Percentiles rank a stretch among this genome's conserved stretches.
phyloP scores from a whole-genome alignment of 2,888 invertebrate genomes.

The Machimus rusticus region DNA sequence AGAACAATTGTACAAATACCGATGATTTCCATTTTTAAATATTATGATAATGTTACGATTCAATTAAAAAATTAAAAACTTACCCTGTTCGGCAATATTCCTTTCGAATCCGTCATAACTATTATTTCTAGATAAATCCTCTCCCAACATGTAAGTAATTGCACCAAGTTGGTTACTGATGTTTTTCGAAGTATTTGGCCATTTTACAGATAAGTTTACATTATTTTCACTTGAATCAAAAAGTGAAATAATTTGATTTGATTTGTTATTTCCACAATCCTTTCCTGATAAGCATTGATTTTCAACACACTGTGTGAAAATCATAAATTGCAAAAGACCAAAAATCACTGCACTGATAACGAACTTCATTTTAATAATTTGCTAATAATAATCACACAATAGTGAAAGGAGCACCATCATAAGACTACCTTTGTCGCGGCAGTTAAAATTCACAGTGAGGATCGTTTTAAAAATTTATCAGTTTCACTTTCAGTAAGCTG shows the following conservation, averaged over 20 bases:
- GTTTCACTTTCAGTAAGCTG: background rate
- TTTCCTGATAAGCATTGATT: background rate
- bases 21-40: background rate
- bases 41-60: background rate
- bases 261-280: background rate
- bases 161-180: background rate
- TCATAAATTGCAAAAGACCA: background rate
- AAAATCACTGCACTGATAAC: background rate
- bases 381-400: background rate
- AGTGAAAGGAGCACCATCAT: background rate
- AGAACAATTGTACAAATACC: background rate
- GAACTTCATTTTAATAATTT: background rate
- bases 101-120: background rate
- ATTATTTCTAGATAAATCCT: background rate
- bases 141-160: background rate
- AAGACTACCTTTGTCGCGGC: background rate
- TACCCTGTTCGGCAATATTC: background rate
- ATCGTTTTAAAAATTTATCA: background rate
- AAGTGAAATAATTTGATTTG: slow-evolving; percentile 1
- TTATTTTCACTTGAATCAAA: slow-evolving; percentile 19
- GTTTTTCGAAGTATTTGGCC: background rate
- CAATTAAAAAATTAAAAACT: background rate
- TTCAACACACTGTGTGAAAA: background rate
- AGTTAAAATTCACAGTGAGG: background rate
- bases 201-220: background rate